phyloP scores from a whole-genome alignment of 2,888 invertebrate species.

The Catocala fraxini region DNA sequence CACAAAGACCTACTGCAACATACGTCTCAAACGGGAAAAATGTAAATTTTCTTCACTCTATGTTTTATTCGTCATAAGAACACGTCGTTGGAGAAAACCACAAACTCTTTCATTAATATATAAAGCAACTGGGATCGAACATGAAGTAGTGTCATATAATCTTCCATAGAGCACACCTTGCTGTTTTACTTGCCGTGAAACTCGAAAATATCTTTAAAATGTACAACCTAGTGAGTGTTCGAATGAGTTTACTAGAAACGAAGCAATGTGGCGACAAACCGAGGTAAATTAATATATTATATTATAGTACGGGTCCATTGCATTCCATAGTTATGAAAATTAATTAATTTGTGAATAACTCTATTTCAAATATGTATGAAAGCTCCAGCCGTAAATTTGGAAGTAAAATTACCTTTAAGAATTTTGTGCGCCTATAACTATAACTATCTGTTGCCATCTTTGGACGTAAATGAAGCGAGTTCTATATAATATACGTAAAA shows the following conservation, averaged over 20 bases:
- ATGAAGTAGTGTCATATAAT: neutral
- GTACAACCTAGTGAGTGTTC: slow-evolving; percentile 21
- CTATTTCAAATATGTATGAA: too few species aligned
- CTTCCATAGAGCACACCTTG: neutral
- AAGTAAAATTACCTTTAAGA: too few species aligned
- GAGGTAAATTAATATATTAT: slow-evolving; percentile 4
- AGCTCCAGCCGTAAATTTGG: too few species aligned
- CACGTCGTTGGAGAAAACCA: neutral
- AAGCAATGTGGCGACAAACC: neutral
- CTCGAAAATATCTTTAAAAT: slow-evolving; percentile 1
- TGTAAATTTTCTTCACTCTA: neutral
- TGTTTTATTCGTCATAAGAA: slow-evolving; percentile 6
- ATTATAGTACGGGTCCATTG: too few species aligned
- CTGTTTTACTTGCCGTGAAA: too few species aligned
- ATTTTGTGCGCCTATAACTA: too few species aligned
- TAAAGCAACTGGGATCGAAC: neutral
- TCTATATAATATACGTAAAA: too few species aligned
- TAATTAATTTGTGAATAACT: too few species aligned
- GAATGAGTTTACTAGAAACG: slow-evolving; percentile 12
- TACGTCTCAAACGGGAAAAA: slow-evolving; percentile 9
- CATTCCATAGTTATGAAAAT: too few species aligned
- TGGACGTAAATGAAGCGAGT: too few species aligned
- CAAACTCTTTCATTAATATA: slow-evolving; percentile 2
- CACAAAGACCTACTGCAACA: neutral
- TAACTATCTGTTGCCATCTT: too few species aligned